A percentile compares a stretch with the other conserved stretches of the same genome.
These are phyloP conservation scores for Ceratina japonica DNA, from an alignment of 1,140 invertebrate genomes.

Conservation along the genomic window DNA sequence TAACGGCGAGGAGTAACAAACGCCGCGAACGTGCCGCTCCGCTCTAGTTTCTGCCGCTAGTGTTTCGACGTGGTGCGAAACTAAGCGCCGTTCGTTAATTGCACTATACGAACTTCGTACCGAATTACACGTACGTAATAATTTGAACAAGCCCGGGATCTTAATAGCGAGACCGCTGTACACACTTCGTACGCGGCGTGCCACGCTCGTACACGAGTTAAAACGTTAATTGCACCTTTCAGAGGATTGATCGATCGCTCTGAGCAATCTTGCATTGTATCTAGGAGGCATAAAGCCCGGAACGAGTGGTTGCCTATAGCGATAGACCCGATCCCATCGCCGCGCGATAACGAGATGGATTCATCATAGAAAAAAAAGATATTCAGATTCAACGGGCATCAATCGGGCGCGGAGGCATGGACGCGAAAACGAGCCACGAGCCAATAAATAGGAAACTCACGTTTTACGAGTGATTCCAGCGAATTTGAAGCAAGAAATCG, in stretches of 20 bases:
- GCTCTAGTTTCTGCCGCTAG: too few relatives aligned
- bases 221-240: neutral
- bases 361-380: neutral
- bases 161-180: neutral
- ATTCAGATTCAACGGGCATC: neutral
- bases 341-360: neutral
- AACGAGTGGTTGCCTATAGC: neutral
- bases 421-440: neutral
- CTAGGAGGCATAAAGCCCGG: neutral
- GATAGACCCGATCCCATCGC: neutral
- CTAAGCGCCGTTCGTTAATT: neutral
- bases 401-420: neutral
- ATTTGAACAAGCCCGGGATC: neutral
- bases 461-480: conserved; percentile 49
- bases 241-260: too few relatives aligned
- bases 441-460: conserved; percentile 17
- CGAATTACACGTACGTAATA: neutral
- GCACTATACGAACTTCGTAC: neutral
- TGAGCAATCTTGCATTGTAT: neutral
- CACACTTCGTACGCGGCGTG: too few relatives aligned
- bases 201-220: neutral
- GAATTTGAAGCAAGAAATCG: conserved; percentile 46
- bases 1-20: too few relatives aligned
- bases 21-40: too few relatives aligned
- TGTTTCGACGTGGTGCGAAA: neutral